These are phyloP conservation scores for Steinernema feltiae DNA, from an alignment of 1,140 invertebrate genomes.

Conservation along the genomic window DNA sequence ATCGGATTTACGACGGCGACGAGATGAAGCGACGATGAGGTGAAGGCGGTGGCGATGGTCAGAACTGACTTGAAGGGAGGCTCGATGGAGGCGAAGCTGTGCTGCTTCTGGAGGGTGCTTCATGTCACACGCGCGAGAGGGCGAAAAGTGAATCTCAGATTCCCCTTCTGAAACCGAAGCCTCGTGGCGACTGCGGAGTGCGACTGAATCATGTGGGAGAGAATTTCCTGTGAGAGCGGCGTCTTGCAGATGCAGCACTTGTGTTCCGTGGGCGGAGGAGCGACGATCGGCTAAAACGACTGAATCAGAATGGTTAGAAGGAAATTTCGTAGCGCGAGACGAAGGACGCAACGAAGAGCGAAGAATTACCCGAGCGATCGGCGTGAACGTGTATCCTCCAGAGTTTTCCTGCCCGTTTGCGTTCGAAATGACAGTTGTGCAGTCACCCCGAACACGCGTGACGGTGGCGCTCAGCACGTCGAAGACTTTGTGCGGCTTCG, in stretches of 20 bases:
- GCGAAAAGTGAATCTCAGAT: not conserved
- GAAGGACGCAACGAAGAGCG: not conserved
- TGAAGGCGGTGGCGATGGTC: not conserved
- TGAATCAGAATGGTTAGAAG: not conserved
- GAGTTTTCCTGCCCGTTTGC: not conserved
- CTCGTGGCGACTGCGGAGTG: not conserved
- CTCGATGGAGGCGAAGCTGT: slow-evolving; percentile 16
- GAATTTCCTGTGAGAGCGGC: not conserved
- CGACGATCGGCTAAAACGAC: not conserved
- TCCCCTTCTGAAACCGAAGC: not conserved
- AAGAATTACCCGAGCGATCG: slow-evolving; percentile 1
- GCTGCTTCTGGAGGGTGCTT: not conserved
- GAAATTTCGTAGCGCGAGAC: not conserved
- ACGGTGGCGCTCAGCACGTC: not conserved
- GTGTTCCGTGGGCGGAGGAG: not conserved
- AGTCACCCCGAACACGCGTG: too few relatives aligned
- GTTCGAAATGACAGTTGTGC: not conserved
- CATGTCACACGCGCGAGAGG: not conserved
- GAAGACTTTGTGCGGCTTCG: not conserved
- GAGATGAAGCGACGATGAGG: not conserved
- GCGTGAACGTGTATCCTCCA: not conserved
- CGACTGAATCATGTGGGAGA: not conserved
- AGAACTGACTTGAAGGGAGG: slow-evolving; percentile 18
- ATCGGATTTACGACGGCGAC: slow-evolving; percentile 3
- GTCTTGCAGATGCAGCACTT: slow-evolving; percentile 5